These are phyloP conservation scores for Globia sparganii DNA, from an alignment of 2,888 invertebrate species.

Conservation along the genomic window DNA sequence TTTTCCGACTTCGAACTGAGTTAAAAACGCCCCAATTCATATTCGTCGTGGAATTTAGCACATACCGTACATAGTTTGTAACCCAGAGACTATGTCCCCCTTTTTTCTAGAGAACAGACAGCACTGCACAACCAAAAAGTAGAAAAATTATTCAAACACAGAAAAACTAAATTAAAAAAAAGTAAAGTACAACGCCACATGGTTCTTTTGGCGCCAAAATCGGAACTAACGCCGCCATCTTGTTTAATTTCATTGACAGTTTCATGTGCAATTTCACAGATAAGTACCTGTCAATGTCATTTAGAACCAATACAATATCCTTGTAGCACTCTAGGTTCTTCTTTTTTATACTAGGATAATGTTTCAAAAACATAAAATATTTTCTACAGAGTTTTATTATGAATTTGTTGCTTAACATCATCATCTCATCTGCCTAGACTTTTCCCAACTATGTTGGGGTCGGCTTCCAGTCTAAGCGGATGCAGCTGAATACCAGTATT, in stretches of 20 bases:
- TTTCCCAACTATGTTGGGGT: too few species aligned
- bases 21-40: slow-evolving; percentile 16
- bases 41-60: too few species aligned
- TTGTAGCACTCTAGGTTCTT: background rate
- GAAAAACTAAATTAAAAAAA: background rate
- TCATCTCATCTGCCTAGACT: too few species aligned
- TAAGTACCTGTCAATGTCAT: background rate
- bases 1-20: slow-evolving; percentile 9
- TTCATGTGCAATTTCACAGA: background rate
- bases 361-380: slow-evolving; percentile 16
- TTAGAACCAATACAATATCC: background rate
- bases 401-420: background rate
- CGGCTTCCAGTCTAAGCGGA: too few species aligned
- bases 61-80: slow-evolving; percentile 5
- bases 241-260: too few species aligned
- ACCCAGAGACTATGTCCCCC: too few species aligned
- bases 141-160: background rate
- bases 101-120: background rate
- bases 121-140: background rate
- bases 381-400: slow-evolving; percentile 6
- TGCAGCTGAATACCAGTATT: too few species aligned
- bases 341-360: background rate
- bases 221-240: background rate
- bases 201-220: background rate
- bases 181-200: background rate